Base-by-base conservation (phyloP, 1,140 invertebrate genomes). In the Galendromus occidentalis region DNA sequence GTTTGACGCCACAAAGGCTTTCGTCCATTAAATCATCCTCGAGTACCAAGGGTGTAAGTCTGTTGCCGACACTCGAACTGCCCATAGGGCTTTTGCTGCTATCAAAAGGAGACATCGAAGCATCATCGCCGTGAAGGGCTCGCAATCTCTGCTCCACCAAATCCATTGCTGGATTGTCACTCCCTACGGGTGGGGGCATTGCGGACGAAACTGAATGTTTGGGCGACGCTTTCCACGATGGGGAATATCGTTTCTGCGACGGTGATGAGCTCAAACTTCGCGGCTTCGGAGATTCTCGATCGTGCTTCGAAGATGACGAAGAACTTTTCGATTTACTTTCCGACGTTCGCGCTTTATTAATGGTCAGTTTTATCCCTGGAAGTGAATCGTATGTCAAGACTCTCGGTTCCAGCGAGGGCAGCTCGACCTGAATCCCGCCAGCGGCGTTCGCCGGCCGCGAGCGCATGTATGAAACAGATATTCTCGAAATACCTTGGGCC, bases 271-370 rank as follows among this genome's bases (percentile, higher is more conserved):
- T 29, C 1, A 59, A 33, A 59, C 51, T 59, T 22, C 51, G 51
- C 22, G 51, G 51, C 51, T 59, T 59, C 51, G 51, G 51, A 29
- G 51, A 59, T 6, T 59, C 51, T 25, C 51, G 51, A 59, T 22
- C 25, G 51, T 59, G 51, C 33, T 59, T 59, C 22, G 51, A 59
- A 29, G 51, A 59, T 14, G 51, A 59, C 51, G 51, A 59, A 25
- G 51, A 59, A 17, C 25, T 29, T 17, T 25, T 29, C 14, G 51
- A 59, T 25, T 33, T 33, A 22, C 51, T 22, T 22, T 59, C 51
- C 22, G 51, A 59, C n/a, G 51, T 59, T 25, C 51, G 51, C 14
- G 51, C 51, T 33, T 59, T 59, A 9, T 59, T 59, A 18, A 59
- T 59, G 2, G 51, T 59, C 51, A 59, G 33, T 33, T 59, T 59